Conservation (phyloP, 2,888 invertebrate genomes). For the Pandemis corylana region DNA sequence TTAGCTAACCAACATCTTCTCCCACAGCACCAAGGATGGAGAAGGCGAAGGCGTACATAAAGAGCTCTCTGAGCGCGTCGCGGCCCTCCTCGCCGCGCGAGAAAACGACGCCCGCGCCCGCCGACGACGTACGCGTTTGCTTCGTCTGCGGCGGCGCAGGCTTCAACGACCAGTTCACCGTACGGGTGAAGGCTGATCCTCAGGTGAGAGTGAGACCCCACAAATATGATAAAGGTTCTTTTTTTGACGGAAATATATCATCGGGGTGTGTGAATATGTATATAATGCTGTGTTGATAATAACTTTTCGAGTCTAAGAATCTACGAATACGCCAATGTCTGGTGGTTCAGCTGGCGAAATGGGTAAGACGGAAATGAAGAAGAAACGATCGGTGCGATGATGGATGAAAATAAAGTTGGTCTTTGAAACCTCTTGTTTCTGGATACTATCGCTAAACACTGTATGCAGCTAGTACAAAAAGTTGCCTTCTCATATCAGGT, state of each 20-base stretch:
- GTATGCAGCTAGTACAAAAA: too few relatives aligned
- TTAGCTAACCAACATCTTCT: slow-evolving; percentile 26
- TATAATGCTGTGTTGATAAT: too few relatives aligned
- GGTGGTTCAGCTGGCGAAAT: too few relatives aligned
- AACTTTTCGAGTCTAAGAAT: too few relatives aligned
- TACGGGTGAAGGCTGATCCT: slow-evolving; percentile 82
- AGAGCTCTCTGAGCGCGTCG: slow-evolving; percentile 87
- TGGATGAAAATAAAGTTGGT: too few relatives aligned
- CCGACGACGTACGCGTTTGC: slow-evolving; percentile 83
- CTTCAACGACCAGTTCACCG: slow-evolving; percentile 88
- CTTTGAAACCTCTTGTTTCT: neutral
- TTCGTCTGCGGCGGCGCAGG: slow-evolving; percentile 90
- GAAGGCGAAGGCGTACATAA: slow-evolving; percentile 89
- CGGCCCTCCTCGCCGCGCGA: slow-evolving; percentile 83
- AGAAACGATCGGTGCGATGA: too few relatives aligned
- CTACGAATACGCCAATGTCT: too few relatives aligned
- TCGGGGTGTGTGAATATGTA: too few relatives aligned
- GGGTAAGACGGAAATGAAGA: too few relatives aligned
- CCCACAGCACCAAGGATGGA: slow-evolving; percentile 77
- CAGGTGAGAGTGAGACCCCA: slow-evolving; percentile 59
- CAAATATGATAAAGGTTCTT: too few relatives aligned
- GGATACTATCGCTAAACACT: neutral
- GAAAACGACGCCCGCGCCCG: slow-evolving; percentile 58
- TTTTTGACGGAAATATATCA: too few relatives aligned
- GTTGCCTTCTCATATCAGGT: too few relatives aligned